These are phyloP conservation scores for Pleuronectes platessa DNA, from an alignment of 2,113 vertebrate species.

Conservation along the genomic window DNA sequence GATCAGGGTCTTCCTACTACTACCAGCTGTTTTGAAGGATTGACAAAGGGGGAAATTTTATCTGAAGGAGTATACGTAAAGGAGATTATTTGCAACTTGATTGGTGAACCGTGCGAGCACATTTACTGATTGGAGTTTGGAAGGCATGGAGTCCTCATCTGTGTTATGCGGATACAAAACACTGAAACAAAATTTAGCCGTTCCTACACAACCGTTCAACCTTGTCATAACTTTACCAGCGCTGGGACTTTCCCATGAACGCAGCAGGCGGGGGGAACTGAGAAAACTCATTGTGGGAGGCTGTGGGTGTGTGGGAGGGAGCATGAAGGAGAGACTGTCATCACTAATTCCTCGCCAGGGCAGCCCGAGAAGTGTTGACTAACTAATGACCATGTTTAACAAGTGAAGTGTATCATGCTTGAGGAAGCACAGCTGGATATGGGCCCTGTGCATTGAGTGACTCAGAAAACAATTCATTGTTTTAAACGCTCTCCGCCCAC, in stretches of 20 bases:
- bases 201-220: conserved; percentile 61
- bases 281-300: conserved; percentile 82
- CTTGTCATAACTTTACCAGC: conserved; percentile 64
- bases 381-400: conserved; percentile 83
- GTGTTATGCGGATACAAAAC: conserved; percentile 33
- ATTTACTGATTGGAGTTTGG: conserved; percentile 18
- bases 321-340: conserved; percentile 80
- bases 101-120: background rate
- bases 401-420: conserved; percentile 80
- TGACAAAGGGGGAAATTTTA: background rate
- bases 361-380: conserved; percentile 81
- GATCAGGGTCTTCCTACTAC: conserved; percentile 25
- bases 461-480: conserved; percentile 82
- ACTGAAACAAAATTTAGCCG: conserved; percentile 25
- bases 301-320: conserved; percentile 71
- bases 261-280: conserved; percentile 46
- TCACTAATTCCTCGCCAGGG: conserved; percentile 78
- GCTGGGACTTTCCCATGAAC: conserved; percentile 76
- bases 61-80: background rate
- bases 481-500: conserved; percentile 81
- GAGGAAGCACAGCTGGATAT: conserved; percentile 84
- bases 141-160: conserved; percentile 17
- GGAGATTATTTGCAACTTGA: conserved; percentile 15
- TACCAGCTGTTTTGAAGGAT: conserved; percentile 7
- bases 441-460: conserved; percentile 79